phyloP scores from a whole-genome alignment of 92 coral and sea anemone species.

The Porites rus region DNA sequence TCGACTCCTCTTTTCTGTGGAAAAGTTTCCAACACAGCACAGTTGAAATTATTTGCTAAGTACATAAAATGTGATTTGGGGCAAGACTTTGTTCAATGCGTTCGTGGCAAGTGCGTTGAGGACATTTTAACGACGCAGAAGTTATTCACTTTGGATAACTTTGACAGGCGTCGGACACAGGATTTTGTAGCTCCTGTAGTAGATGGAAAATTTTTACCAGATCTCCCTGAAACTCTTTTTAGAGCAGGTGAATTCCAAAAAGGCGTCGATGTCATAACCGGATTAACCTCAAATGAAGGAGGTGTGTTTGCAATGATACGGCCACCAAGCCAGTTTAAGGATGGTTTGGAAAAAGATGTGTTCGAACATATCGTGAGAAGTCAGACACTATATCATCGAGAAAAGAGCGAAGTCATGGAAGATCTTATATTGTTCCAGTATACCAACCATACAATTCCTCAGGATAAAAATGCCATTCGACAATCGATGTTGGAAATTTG shows the following conservation, averaged over 20 bases:
- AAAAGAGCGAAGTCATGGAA: constrained; percentile 31
- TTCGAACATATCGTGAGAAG: constrained; percentile 14
- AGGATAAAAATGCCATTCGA: constrained; percentile 25
- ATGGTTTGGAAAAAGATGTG: constrained; percentile 38
- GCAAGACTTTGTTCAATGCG: constrained; percentile 33
- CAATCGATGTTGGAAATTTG: constrained; percentile 31
- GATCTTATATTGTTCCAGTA: constrained; percentile 56
- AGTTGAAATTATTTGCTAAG: constrained; percentile 34
- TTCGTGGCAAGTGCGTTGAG: constrained; percentile 14
- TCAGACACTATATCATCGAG: neutral
- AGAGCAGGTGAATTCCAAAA: constrained; percentile 23
- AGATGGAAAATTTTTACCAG: constrained; percentile 76
- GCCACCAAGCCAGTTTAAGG: constrained; percentile 21
- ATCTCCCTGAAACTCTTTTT: constrained; percentile 48
- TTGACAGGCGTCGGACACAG: neutral
- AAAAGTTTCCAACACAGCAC: neutral
- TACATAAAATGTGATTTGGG: constrained; percentile 34
- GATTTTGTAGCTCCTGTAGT: constrained; percentile 37
- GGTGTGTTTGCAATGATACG: constrained; percentile 5
- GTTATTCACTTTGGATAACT: constrained; percentile 11
- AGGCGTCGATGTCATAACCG: constrained; percentile 63
- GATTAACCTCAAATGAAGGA: constrained; percentile 58
- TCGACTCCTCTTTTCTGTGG: constrained; percentile 26
- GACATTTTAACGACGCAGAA: constrained; percentile 54
- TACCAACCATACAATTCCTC: constrained; percentile 53